Base-by-base conservation (phyloP, 2,797 vertebrate genomes). In the Danio kyathit region DNA sequence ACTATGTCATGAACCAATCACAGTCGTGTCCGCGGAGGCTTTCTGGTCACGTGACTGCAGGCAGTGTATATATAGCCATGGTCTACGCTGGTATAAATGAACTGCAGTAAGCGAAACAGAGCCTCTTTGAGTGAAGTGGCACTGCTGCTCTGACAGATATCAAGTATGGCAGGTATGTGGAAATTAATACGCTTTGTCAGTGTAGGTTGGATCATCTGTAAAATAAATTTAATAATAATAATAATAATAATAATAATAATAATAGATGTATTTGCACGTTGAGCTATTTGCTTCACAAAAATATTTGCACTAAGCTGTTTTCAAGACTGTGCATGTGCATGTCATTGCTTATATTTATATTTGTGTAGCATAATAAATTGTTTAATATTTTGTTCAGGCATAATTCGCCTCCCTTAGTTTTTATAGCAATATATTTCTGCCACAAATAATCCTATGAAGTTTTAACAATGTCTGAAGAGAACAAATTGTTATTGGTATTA, bases 161-260 rank as follows among this genome's bases (percentile, higher is more conserved):
- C 83, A 75, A 87, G 85, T 90, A 95, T 95, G 94, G 86, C 93
- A 89, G 93, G 94, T 95, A 92, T 4, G 93, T 90, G 51, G 73
- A 17, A 46, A 54, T 29, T 0, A 41, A 6, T 21, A 10, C 6
- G 12, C 43, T 29, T 17, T 56, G 12, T 21, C 12, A 52, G 29
- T 29, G 1, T 29, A 29, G 29, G 29, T 29, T 29, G 29, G 29
- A 29, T 29, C 29, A 29, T 29, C 29, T 29, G 29, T 29, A 29
- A 29, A 29, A 1, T 29, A 3, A 29, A 29, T 29, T 29, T 29
- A 29, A 29, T n/a, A n/a, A n/a, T n/a, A n/a, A n/a, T n/a, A n/a
- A n/a, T n/a, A n/a, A n/a, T n/a, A n/a, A n/a, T n/a, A n/a, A n/a
- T 29, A 29, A 29, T 29, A 3, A 29, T 29, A 3, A 29, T 29